Base-by-base conservation (phyloP, 2,888 invertebrate species). In the Drosophila diplacantha region DNA sequence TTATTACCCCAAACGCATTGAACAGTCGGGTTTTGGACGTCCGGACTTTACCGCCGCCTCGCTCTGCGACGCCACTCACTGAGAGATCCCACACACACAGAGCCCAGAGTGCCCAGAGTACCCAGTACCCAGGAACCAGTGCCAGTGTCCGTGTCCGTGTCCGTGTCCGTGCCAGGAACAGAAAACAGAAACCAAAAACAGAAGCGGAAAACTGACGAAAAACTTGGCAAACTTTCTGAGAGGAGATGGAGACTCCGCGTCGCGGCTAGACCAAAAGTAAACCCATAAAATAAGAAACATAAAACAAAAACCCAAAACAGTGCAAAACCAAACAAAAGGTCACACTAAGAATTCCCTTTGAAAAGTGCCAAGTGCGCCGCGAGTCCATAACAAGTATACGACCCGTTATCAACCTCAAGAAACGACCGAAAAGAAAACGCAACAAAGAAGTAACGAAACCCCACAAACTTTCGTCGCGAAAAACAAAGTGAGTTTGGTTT, bases 1-100 rank as follows among this genome's bases (percentile, higher is more conserved):
- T 81, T 81, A 81, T 84, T 84, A 82, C 81, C 81, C 84, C 81
- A 77, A 83, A 81, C 84, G 81, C 84, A 84, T 75, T 72, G 70
- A 83, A 81, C 79, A 81, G 81, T 84, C 84, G 84, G 75, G 78
- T 81, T 81, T 81, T 81, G 80, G 80, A 81, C 80, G 78, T 79
- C 82, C 82, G 76, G 80, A 81, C 80, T 83, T 74, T 75, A 83
- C 80, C 60, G 81, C 80, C 82, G 78, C 71, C 74, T 58, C 71
- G 70, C 82, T 46, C 44, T 77, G 74, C 71, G 73, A 64, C 73
- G 76, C 74, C 44, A 52, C 43, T 67, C 54, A 75, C 60, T 71
- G 71, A 67, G 38, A 56, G 53, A 38, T 56, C 51, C 52, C 51
- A 51, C 44, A 31, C 51, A 55, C 37, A 55, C 35, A 50, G 54